Base-by-base conservation (phyloP, 1,140 invertebrate genomes). In the Drosophila serrata region DNA sequence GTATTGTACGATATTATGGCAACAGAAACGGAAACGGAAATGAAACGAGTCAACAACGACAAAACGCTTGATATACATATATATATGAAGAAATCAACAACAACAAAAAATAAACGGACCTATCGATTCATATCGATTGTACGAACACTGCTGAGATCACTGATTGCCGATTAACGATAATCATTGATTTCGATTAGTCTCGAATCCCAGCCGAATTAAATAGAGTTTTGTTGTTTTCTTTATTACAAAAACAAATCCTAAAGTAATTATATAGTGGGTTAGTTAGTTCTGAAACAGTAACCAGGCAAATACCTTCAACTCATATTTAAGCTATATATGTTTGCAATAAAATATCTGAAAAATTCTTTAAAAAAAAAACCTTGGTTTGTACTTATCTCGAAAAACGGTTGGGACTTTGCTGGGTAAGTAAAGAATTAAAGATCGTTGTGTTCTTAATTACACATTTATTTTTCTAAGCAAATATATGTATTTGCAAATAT, bases 341-440 rank as follows among this genome's bases (percentile, higher is more conserved):
- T 87, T 87, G 75, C 84, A 87, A 87, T 87, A 87, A 87, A 87
- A 87, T 87, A 87, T 87, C 84, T 59, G 70, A 79, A 87, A 87
- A 87, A 79, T 65, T 82, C 77, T 61, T 64, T 39, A 35, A 15
- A 24, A n/a, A n/a, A n/a, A n/a, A n/a, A n/a, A n/a, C n/a, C 11
- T 4, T 6, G 22, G 15, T 29, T 5, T 37, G 15, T 7, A n/a
- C 17, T 35, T 13, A 8, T 2, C 5, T 51, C 6, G 48, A 22
- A 3, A 8, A 15, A 24, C 1, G 6, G 6, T 6, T 2, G 46
- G 13, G 46, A 15, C 8, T n/a, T 1, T 3, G 5, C 4, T 0
- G 45, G 7, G 48, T 51, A 19, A 51, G 48, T 45, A 19, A 8
- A 13, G 7, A 13, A 22, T 22, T 45, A 45, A 13, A 7, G 5